These are phyloP conservation scores for Phaedon cochleariae DNA, from an alignment of 2,888 invertebrate species.

Conservation along the genomic window DNA sequence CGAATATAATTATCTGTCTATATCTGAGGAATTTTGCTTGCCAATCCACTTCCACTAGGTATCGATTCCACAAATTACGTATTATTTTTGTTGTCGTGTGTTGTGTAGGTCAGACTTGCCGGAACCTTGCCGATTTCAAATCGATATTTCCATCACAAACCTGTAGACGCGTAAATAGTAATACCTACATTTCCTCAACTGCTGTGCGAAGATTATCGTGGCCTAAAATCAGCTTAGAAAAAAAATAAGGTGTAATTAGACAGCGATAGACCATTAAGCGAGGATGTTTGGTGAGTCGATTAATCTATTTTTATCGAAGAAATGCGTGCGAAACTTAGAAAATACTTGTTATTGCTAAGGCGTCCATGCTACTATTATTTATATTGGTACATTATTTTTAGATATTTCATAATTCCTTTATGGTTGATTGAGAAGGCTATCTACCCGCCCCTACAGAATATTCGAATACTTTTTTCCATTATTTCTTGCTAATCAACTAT, in stretches of 20 bases:
- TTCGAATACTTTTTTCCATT: no score
- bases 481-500: no score
- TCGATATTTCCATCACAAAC: constrained; percentile 8
- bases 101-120: constrained; percentile 28
- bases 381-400: neutral
- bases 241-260: neutral
- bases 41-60: constrained; percentile 13
- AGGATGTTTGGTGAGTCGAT: constrained; percentile 18
- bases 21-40: constrained; percentile 20
- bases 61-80: constrained; percentile 28
- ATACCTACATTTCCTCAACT: no score
- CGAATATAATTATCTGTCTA: no score
- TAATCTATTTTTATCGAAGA: constrained; percentile 14
- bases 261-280: neutral
- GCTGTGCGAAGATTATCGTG: no score
- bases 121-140: constrained; percentile 25
- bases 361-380: constrained; percentile 6
- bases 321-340: constrained; percentile 12
- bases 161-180: no score
- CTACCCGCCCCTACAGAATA: no score
- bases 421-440: no score
- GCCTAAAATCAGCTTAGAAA: no score
- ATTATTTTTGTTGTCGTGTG: constrained; percentile 25
- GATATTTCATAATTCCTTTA: neutral
- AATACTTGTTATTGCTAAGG: constrained; percentile 14